Evolutionary conservation across 2,888 invertebrate genomes (phyloP), one percentile per base, ranked within the genome.

Genomic region (Hoplodrina blanda): DNA sequence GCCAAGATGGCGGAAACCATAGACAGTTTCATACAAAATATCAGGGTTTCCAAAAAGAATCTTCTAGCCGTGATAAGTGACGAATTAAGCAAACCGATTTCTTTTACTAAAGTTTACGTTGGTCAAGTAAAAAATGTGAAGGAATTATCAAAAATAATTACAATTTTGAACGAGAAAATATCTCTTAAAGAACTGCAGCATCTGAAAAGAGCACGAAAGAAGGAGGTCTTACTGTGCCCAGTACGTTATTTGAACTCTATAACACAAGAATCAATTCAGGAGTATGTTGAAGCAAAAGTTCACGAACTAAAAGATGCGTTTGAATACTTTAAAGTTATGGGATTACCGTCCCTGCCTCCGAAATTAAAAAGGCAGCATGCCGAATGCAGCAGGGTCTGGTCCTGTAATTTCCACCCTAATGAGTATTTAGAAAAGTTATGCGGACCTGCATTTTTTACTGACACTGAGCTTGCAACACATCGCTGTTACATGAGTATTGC

Each of bases 321-420:
- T 69, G 95, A 96, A 17, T 93, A 96, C 70, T 95, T 97, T 6
- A 94, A 95, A 82, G 90, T 96, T 7, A 81, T 95, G 0, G 86
- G 95, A 6, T 97, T 98, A 0, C 97, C 98, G 0, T 89, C 93
- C 30, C 85, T 87, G n/a, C 90, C 97, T 10, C 97, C 98, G 0
- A 96, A 96, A 87, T 96, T 98, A 0, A 97, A 97, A 63, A 93
- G 91, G 55, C 98, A 99, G 86, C 97, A 97, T 85, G 93, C 96
- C 0, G 92, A 94, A 78, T 96, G 97, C 7, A 96, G 96, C 17
- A 93, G 95, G 64, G 90, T 96, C 55, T 99, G 99, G 99, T 98
- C 98, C 0, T 97, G 98, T 65, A 98, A 98, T 88, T 99, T 98
- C 88, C 98, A 98, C 92, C 97, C 98, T 0, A 97, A 98, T 87